Base-by-base conservation (phyloP, 2,113 vertebrate genomes). In the Chloropsis cyanopogon region DNA sequence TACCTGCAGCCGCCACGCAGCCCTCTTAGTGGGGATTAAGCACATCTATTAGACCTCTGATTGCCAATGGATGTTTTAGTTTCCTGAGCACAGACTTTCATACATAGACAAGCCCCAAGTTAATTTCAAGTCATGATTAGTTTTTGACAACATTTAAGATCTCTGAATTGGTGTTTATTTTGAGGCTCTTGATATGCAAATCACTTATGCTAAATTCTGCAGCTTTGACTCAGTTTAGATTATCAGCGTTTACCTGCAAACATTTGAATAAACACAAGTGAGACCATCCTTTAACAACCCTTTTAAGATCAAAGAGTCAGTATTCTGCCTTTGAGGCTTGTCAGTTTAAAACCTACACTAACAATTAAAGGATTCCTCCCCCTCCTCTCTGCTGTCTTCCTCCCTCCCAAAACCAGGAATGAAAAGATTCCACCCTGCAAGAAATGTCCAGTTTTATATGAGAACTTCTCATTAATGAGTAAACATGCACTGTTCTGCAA, bases 161-260 rank as follows among this genome's bases (percentile, higher is more conserved):
- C 80, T 93, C 90, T 72, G 53, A 95, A 95, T 90, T 94, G 82
- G 92, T 97, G 95, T 95, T 95, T 96, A 97, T 96, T 97, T 97
- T 96, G 92, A 96, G 86, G 91, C 91, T 97, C 92, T 97, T 97
- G 93, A 97, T 96, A 94, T 97, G 91, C 79, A 98, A 97, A 97
- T 97, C 28, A 86, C 70, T 96, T 98, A 96, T 96, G 88, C 93
- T 97, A 97, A 97, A 97, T 96, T 94, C 93, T 97, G 53, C 76
- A 95, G 94, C 96, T 97, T 93, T 97, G 86, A 89, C 92, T 97
- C 83, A 86, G 50, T 97, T 96, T 97, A 95, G 90, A 96, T 97
- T 97, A 97, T 90, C 94, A 97, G 69, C 64, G 2, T 97, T 98
- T 98, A 93, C 97, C 97, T 97, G 90, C 76, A 97, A 97, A 97